A percentile compares a stretch with the other conserved stretches of the same genome.
Evolutionary conservation across 2,888 invertebrate genomes (phyloP).

Genomic region (Smittia aterrima): DNA sequence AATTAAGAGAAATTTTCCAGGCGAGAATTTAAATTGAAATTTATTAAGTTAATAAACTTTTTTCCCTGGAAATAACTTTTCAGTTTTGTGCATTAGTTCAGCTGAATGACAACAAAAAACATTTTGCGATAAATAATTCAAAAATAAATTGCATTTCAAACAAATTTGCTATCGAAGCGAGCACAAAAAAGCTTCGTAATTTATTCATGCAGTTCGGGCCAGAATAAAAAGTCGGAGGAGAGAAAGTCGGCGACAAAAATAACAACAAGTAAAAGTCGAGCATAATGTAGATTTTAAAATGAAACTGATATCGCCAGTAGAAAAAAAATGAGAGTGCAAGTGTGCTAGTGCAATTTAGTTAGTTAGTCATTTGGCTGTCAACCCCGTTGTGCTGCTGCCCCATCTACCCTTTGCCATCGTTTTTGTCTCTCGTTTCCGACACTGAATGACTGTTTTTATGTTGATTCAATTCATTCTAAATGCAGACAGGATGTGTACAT

Average conservation of each 20-base stretch:
- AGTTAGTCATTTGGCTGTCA: conserved; percentile 7
- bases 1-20: not conserved
- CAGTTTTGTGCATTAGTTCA: not conserved
- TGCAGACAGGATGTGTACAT: conserved; percentile 17
- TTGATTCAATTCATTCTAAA: conserved; percentile 41
- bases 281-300: conserved; percentile 41
- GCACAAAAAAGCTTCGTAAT: not conserved
- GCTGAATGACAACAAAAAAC: no score
- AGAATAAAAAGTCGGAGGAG: no score
- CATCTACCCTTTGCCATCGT: not conserved
- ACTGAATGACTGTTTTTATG: conserved; percentile 3
- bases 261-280: not conserved
- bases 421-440: not conserved
- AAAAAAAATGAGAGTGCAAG: not conserved
- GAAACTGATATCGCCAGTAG: conserved; percentile 32
- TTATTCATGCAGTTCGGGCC: not conserved
- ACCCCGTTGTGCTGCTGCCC: not conserved
- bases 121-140: not conserved
- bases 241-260: no score
- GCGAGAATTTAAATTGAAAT: no score
- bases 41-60: no score
- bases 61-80: no score
- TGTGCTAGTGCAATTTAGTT: conserved; percentile 32
- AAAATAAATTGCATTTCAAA: conserved; percentile 8
- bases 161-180: not conserved